Conservation (phyloP, 2,888 invertebrate species). For the Deilephila porcellus region DNA sequence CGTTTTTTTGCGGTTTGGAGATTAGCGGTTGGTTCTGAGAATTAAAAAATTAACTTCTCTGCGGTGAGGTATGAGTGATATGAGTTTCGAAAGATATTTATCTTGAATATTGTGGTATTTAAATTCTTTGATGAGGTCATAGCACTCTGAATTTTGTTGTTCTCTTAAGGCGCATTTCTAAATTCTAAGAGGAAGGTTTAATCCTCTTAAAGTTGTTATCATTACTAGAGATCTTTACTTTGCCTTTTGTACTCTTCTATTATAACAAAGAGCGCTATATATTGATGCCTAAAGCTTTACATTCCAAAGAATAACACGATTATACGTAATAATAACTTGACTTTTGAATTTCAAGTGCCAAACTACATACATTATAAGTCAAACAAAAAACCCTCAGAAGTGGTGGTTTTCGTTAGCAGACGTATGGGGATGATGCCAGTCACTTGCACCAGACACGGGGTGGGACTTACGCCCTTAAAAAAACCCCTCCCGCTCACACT, state of each 20-base stretch:
- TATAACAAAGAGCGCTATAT: background rate
- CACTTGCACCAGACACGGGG: slow-evolving; percentile 80
- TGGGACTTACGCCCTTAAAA: slow-evolving; percentile 77
- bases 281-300: slow-evolving; percentile 2
- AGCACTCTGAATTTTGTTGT: slow-evolving; percentile 10
- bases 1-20: slow-evolving; percentile 73
- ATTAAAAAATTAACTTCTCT: slow-evolving; percentile 69
- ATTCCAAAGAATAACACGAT: slow-evolving; percentile 8
- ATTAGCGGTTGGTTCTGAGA: slow-evolving; percentile 77
- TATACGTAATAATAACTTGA: slow-evolving; percentile 4
- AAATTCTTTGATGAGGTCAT: slow-evolving; percentile 20
- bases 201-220: background rate
- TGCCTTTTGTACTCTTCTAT: background rate
- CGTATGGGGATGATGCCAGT: slow-evolving; percentile 76
- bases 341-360: slow-evolving; percentile 16
- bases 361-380: slow-evolving; percentile 35
- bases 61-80: slow-evolving; percentile 63
- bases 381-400: slow-evolving; percentile 58
- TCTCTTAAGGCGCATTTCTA: background rate
- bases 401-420: slow-evolving; percentile 72
- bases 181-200: background rate
- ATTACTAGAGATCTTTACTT: background rate
- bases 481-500: slow-evolving; percentile 59
- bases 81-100: slow-evolving; percentile 42
- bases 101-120: slow-evolving; percentile 20